Base-by-base conservation (phyloP, 2,113 vertebrate species). In the Lagopus leucura region DNA sequence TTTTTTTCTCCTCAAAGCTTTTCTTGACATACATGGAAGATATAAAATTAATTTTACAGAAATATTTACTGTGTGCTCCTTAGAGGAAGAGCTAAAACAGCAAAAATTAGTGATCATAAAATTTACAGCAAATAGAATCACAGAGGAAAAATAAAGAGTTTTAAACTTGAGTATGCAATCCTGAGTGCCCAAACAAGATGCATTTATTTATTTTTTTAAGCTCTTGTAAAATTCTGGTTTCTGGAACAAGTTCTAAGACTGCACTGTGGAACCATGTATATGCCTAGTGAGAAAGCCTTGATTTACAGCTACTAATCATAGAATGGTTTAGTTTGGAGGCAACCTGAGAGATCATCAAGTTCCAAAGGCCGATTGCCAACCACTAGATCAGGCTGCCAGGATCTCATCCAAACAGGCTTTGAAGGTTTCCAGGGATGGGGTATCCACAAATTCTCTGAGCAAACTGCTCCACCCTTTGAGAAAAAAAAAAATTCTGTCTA, bases 201-300 rank as follows among this genome's bases (percentile, higher is more conserved):
- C 78, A 54, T 47, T 22, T 27, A 2, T 14, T 25, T 24, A 6
- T 10, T 7, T 80, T 54, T 79, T 82, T 6, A 16, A 50, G 3
- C 2, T 38, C 1, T 36, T 50, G 34, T 16, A 72, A 79, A 89
- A 57, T 90, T 86, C 19, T 88, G 20, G 1, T 47, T 85, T 82
- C 13, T 50, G 48, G 22, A 34, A 78, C 3, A 75, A 42, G 22
- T 50, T 82, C 36, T 66, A 75, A 42, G n/a, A 30, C 24, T 63
- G 2, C 12, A 19, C 9, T 1, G 6, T 10, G 17, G 72, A 93
- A 60, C 10, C 0, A n/a, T 28, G 18, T 10, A 50, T 7, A 24
- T 71, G 11, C 8, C 22, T 15, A 2, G 4, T 4, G 10, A 69
- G 36, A 16, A 55, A 1, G 1, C 17, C 24, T 38, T 9, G 5